These are phyloP conservation scores for Anagyrus pseudococci DNA, from an alignment of 2,888 invertebrate genomes.

Conservation along the genomic window DNA sequence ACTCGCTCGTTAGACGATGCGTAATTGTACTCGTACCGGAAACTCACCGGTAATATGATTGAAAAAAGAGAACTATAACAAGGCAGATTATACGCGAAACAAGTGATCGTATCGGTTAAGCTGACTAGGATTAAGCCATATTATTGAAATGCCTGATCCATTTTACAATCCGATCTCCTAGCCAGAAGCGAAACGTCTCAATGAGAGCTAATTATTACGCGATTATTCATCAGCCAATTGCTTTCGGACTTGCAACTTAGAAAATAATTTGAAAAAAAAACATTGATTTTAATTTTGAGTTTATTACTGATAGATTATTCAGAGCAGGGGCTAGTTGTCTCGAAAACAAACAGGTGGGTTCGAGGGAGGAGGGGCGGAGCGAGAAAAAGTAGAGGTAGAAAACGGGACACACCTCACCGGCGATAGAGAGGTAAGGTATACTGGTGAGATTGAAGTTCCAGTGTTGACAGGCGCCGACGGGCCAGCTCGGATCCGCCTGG, in stretches of 20 bases:
- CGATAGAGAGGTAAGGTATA: conserved; percentile 83
- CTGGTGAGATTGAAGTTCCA: conserved; percentile 86
- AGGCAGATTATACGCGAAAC: neutral
- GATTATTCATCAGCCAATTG: no score
- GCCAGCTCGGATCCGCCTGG: conserved; percentile 74
- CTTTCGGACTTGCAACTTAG: neutral
- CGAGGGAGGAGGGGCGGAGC: no score
- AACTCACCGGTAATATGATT: neutral
- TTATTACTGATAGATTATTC: neutral
- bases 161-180: neutral
- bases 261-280: neutral
- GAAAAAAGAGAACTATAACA: neutral
- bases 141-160: conserved; percentile 5
- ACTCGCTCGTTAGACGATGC: no score
- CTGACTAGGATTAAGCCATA: neutral
- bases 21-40: no score
- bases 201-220: neutral
- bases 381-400: neutral
- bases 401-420: conserved; percentile 74
- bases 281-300: neutral
- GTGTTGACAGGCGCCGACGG: conserved; percentile 69
- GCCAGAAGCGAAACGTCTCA: neutral
- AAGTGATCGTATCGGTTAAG: neutral
- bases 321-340: no score
- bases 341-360: no score